Conservation (phyloP, 2,113 vertebrate genomes). For the Lepidothrix coronata region DNA sequence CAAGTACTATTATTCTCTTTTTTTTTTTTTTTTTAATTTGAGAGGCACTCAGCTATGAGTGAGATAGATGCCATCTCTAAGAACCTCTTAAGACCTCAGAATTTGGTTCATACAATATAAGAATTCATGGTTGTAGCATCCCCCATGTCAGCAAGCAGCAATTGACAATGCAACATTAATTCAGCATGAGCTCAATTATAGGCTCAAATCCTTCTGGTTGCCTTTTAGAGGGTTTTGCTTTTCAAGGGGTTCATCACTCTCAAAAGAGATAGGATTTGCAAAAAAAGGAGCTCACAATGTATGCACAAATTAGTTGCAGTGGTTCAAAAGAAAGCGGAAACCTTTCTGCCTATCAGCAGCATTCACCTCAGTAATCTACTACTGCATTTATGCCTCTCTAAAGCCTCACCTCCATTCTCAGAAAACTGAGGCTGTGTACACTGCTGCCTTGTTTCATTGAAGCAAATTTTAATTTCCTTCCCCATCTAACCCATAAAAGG, state of each 20-base stretch:
- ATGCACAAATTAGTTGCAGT: neutral
- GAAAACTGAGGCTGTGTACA: neutral
- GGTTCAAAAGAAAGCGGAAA: slow-evolving; percentile 6
- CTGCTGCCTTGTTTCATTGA: neutral
- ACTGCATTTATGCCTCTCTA: neutral
- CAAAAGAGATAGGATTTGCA: neutral
- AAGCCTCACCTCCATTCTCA: neutral
- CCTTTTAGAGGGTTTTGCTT: slow-evolving; percentile 19
- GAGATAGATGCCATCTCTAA: neutral
- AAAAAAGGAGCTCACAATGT: neutral
- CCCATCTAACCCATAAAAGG: neutral
- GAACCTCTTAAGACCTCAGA: slow-evolving; percentile 26
- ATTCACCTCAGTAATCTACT: neutral
- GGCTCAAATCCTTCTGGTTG: neutral
- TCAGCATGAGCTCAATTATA: slow-evolving; percentile 4
- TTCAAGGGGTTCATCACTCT: neutral
- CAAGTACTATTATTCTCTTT: neutral
- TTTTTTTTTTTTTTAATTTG: neutral
- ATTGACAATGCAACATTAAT: slow-evolving; percentile 43
- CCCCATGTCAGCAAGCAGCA: neutral
- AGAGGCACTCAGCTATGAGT: slow-evolving; percentile 15
- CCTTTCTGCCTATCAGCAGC: neutral
- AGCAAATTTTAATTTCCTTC: neutral
- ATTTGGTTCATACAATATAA: neutral
- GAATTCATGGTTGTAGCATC: neutral